Evolutionary conservation across 2,888 invertebrate species (phyloP).

Genomic region (Sarcophaga rosellei): DNA sequence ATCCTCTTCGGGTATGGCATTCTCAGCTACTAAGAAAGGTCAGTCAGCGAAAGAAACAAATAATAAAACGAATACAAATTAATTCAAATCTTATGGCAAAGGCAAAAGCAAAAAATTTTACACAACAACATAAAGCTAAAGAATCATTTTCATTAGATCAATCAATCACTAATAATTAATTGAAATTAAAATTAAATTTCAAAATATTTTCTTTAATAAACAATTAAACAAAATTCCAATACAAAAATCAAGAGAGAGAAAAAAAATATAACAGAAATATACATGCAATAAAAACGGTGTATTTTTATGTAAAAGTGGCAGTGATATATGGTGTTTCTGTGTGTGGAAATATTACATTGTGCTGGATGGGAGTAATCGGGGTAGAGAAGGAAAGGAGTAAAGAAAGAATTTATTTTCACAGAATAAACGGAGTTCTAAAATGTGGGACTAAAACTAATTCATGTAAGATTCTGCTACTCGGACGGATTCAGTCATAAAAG

Average conservation of each 20-base stretch:
- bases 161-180: conserved; percentile 29
- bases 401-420: too few species aligned
- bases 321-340: conserved; percentile 11
- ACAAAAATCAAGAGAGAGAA: neutral
- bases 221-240: conserved; percentile 12
- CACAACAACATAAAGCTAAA: conserved; percentile 60
- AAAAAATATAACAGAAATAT: neutral
- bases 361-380: neutral
- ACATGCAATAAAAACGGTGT: conserved; percentile 18
- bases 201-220: neutral
- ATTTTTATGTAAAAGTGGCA: neutral
- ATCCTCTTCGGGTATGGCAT: conserved; percentile 79
- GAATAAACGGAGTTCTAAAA: too few species aligned
- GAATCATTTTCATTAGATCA: conserved; percentile 34
- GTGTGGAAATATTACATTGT: conserved; percentile 23
- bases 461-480: too few species aligned
- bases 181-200: conserved; percentile 1
- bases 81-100: neutral
- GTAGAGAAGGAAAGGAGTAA: neutral
- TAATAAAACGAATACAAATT: conserved; percentile 4
- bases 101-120: neutral
- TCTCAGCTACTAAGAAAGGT: conserved; percentile 76
- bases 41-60: conserved; percentile 22
- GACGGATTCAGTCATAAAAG: too few species aligned
- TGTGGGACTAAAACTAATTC: too few species aligned